These are phyloP conservation scores for Calonectris borealis DNA, from an alignment of 2,113 vertebrate species.

Conservation along the genomic window DNA sequence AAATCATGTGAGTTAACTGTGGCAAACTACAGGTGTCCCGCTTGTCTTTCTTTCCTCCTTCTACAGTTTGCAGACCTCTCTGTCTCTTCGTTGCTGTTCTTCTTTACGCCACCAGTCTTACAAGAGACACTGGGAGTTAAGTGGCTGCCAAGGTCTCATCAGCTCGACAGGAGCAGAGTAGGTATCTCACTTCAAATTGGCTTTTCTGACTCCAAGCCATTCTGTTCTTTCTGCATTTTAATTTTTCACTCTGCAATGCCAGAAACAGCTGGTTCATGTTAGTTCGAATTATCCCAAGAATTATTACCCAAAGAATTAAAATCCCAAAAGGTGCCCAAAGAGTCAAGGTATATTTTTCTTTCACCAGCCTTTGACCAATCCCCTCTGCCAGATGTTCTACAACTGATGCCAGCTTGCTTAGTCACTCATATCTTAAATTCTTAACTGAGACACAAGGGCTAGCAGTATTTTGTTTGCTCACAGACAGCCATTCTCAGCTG, in stretches of 20 bases:
- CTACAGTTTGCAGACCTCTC: neutral
- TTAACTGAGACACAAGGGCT: neutral
- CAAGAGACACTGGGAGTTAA: neutral
- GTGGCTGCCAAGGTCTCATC: neutral
- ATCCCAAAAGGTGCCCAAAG: neutral
- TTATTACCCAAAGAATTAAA: neutral
- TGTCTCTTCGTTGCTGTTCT: neutral
- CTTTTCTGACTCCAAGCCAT: neutral
- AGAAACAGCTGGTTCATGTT: neutral
- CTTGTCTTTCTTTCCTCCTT: neutral
- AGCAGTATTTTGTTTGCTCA: neutral
- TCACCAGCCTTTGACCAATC: neutral
- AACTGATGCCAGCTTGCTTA: neutral
- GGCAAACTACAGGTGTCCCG: neutral
- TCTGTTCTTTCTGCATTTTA: neutral
- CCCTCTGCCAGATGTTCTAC: neutral
- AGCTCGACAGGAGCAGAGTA: neutral
- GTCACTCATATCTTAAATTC: neutral
- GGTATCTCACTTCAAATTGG: neutral
- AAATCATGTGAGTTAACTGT: neutral
- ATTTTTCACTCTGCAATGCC: neutral
- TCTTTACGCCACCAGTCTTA: neutral
- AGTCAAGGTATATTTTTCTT: neutral
- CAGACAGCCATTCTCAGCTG: neutral
- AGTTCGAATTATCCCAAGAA: neutral